Percentiles rank a stretch among this genome's conserved stretches.
Evolutionary conservation across 2,888 invertebrate species (phyloP).

Genomic region (Ceriagrion tenellum): DNA sequence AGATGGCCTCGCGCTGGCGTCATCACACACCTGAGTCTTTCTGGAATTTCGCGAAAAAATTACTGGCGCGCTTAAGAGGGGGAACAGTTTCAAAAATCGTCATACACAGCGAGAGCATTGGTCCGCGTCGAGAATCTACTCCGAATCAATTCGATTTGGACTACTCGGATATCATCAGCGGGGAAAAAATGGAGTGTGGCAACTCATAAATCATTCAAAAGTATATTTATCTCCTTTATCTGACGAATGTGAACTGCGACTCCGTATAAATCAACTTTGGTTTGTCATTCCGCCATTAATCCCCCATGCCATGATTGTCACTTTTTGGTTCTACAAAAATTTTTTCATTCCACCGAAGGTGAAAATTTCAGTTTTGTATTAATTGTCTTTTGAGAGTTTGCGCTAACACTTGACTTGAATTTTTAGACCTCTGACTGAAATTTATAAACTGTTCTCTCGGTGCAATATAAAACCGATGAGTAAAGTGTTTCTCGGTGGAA

Average conservation of each 20-base stretch:
- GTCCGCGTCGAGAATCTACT: not conserved
- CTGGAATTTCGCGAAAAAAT: not conserved
- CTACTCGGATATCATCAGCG: not conserved
- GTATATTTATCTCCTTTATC: not conserved
- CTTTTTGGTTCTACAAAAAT: not conserved
- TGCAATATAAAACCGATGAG: too few relatives aligned
- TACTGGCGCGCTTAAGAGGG: not conserved
- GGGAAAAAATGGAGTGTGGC: not conserved
- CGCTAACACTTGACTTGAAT: not conserved
- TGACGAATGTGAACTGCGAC: slow-evolving; percentile 1
- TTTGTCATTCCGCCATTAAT: not conserved
- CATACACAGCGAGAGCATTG: not conserved
- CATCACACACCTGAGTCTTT: not conserved
- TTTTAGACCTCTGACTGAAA: too few relatives aligned
- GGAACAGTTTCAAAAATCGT: not conserved
- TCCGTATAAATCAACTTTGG: not conserved
- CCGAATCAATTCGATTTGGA: not conserved
- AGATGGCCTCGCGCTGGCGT: too few relatives aligned
- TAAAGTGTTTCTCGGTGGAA: too few relatives aligned
- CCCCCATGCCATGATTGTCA: not conserved
- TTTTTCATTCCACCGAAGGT: not conserved
- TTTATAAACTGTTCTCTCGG: too few relatives aligned
- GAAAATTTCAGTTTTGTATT: not conserved
- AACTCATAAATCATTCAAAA: slow-evolving; percentile 11
- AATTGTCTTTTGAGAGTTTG: not conserved